Evolutionary conservation across 2,888 invertebrate species (phyloP).

Genomic region (Drosophila macrospina): DNA sequence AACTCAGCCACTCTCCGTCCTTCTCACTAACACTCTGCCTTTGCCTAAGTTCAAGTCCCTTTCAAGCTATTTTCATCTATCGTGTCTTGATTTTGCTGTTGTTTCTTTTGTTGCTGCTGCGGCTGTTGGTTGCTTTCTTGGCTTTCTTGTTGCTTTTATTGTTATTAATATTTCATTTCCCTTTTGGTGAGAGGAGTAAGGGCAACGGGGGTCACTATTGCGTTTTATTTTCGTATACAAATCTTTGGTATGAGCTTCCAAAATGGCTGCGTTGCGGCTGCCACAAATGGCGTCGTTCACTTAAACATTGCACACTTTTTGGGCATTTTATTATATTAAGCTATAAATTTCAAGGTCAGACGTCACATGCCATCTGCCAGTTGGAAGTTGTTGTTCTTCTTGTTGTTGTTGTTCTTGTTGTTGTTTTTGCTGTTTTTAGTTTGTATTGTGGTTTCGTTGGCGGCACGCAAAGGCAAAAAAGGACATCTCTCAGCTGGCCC

Average conservation of each 20-base stretch:
- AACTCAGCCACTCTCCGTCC: background rate
- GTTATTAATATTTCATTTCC: constrained; percentile 77
- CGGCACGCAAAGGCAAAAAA: constrained; percentile 56
- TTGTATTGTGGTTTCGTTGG: constrained; percentile 39
- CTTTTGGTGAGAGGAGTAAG: constrained; percentile 7
- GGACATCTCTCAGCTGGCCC: constrained; percentile 43
- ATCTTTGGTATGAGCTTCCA: constrained; percentile 17
- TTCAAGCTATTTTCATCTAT: constrained; percentile 49
- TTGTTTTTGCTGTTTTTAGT: constrained; percentile 10
- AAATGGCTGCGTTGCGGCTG: constrained; percentile 43
- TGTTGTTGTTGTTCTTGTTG: constrained; percentile 18
- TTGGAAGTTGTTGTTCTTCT: constrained; percentile 38
- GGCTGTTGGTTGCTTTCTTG: constrained; percentile 19
- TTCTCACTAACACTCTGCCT: background rate
- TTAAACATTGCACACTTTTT: constrained; percentile 56
- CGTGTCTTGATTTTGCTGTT: constrained; percentile 46
- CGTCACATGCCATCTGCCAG: constrained; percentile 65
- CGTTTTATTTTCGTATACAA: constrained; percentile 60
- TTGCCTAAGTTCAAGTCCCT: constrained; percentile 24
- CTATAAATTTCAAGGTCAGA: constrained; percentile 79
- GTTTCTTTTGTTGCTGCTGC: constrained; percentile 24
- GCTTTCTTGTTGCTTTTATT: constrained; percentile 68
- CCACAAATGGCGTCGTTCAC: constrained; percentile 68
- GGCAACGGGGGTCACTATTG: constrained; percentile 34
- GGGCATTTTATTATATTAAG: constrained; percentile 73